Evolutionary conservation across 2,113 vertebrate genomes (phyloP).

Genomic region (Catharus minimus): DNA sequence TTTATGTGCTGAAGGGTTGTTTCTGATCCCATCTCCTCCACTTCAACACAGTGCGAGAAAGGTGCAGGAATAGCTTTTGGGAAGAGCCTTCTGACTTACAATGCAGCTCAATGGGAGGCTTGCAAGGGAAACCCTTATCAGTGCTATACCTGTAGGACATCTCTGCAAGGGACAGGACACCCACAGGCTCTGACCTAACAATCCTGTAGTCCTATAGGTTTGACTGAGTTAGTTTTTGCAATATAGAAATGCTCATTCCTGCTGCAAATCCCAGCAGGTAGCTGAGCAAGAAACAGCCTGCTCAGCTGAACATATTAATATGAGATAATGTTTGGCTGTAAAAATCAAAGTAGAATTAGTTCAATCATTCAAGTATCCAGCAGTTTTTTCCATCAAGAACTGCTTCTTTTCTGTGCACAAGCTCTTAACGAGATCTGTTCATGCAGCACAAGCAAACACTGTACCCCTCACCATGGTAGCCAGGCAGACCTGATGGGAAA

Average conservation of each 20-base stretch:
- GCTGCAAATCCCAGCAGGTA: neutral
- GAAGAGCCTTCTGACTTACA: neutral
- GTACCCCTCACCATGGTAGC: accelerated
- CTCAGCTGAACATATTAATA: neutral
- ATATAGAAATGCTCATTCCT: neutral
- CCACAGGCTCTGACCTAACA: neutral
- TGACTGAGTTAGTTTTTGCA: neutral
- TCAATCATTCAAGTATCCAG: neutral
- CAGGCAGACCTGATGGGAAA: neutral
- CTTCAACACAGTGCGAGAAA: neutral
- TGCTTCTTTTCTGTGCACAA: neutral
- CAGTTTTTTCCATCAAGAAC: neutral
- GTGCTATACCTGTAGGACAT: neutral
- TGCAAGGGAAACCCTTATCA: neutral
- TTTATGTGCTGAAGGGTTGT: neutral
- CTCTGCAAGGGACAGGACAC: neutral
- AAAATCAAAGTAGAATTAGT: neutral
- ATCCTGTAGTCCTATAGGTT: neutral
- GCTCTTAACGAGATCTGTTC: neutral
- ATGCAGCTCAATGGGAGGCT: neutral
- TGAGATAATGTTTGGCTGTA: neutral
- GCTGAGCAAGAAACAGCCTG: neutral
- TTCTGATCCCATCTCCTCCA: neutral
- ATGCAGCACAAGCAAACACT: neutral
- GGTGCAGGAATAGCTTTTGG: neutral